Conservation (phyloP, 2,888 invertebrate species). For the Drosophila pseudotakahashii region DNA sequence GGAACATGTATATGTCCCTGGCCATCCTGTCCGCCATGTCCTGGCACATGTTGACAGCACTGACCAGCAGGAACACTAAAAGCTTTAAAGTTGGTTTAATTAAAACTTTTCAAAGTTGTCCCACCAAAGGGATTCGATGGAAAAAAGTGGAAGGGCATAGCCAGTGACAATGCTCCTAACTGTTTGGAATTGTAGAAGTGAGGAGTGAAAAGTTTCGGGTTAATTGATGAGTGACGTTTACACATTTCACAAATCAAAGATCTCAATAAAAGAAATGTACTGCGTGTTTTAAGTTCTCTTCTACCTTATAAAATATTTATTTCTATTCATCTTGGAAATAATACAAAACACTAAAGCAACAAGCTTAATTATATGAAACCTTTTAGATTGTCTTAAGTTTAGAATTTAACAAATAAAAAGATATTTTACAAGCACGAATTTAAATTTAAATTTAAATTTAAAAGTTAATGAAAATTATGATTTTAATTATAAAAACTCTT, state of each 20-base stretch:
- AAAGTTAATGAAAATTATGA: too few relatives aligned
- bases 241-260: constrained; percentile 15
- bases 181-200: not conserved
- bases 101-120: constrained; percentile 58
- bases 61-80: constrained; percentile 53
- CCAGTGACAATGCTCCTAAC: constrained; percentile 16
- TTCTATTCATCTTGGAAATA: too few relatives aligned
- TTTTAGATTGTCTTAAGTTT: too few relatives aligned
- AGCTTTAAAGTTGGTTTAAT: constrained; percentile 75
- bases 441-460: too few relatives aligned
- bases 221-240: constrained; percentile 21
- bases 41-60: constrained; percentile 51
- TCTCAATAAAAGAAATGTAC: not conserved
- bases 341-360: too few relatives aligned
- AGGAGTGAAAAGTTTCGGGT: constrained; percentile 10
- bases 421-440: too few relatives aligned
- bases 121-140: constrained; percentile 14
- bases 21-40: constrained; percentile 12
- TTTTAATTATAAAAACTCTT: too few relatives aligned
- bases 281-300: not conserved
- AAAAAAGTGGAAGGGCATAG: constrained; percentile 3
- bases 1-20: constrained; percentile 4
- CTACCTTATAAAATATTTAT: not conserved
- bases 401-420: too few relatives aligned
- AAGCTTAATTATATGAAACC: too few relatives aligned